phyloP scores from a whole-genome alignment of 2,113 vertebrate genomes.

The Aphyosemion australe region DNA sequence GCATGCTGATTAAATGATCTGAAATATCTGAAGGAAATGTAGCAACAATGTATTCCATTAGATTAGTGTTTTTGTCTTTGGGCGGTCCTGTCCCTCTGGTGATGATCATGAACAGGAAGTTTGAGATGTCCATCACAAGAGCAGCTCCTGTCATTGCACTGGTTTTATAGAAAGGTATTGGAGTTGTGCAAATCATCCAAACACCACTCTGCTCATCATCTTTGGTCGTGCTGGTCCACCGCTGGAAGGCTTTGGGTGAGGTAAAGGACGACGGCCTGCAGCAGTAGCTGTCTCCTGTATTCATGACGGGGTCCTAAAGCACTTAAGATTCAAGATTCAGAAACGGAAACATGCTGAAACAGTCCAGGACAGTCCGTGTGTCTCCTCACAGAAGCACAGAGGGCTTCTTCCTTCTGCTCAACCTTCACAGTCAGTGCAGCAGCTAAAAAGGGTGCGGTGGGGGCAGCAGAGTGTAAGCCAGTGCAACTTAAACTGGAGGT shows the following conservation, averaged over 20 bases:
- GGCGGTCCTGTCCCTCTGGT: constrained; percentile 57
- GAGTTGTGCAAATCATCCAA: constrained; percentile 74
- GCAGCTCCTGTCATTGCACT: constrained; percentile 66
- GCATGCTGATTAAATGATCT: constrained; percentile 3
- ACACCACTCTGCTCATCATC: constrained; percentile 55
- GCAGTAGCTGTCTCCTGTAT: constrained; percentile 36
- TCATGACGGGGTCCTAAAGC: constrained; percentile 56
- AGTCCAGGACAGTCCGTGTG: constrained; percentile 1
- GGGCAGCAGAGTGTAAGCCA: constrained; percentile 27
- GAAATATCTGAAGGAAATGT: constrained; percentile 7
- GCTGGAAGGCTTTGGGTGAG: constrained; percentile 25
- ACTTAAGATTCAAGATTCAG: constrained; percentile 50
- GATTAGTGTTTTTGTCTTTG: constrained; percentile 57
- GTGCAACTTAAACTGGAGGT: constrained; percentile 39
- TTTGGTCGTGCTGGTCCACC: constrained; percentile 55
- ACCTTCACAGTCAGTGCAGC: constrained; percentile 34
- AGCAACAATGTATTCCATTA: constrained; percentile 25
- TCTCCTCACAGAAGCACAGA: constrained; percentile 28
- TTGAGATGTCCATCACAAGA: constrained; percentile 17
- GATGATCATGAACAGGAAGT: constrained; percentile 21
- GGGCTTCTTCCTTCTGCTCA: constrained; percentile 26
- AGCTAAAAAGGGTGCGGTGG: constrained; percentile 1
- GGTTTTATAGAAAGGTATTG: constrained; percentile 28
- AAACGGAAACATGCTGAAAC: constrained; percentile 45
- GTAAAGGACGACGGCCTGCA: constrained; percentile 30